A percentile compares a stretch with the other conserved stretches of the same genome.
phyloP scores from a whole-genome alignment of 2,888 invertebrate species.

The Perizoma affinitatum region DNA sequence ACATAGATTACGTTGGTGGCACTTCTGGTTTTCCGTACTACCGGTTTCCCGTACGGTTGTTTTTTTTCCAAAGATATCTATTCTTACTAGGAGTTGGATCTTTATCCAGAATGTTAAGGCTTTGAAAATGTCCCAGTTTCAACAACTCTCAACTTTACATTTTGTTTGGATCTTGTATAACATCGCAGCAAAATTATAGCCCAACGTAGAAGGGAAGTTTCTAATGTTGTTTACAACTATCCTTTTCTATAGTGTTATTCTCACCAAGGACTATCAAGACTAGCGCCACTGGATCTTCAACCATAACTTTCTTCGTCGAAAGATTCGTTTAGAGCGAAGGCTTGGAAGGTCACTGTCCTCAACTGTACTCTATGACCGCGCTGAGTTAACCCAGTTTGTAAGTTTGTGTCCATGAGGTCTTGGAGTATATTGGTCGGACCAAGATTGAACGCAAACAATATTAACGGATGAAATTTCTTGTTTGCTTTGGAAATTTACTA shows the following conservation, averaged over 20 bases:
- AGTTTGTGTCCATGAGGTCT: slow-evolving; percentile 19
- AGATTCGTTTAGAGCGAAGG: slow-evolving; percentile 3
- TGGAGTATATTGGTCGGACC: slow-evolving; percentile 13
- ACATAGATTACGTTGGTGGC: too few species aligned
- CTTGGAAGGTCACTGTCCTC: slow-evolving; percentile 11
- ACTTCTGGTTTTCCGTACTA: too few species aligned
- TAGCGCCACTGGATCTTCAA: slow-evolving; percentile 2
- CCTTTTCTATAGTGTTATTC: slow-evolving; percentile 17
- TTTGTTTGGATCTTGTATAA: neutral
- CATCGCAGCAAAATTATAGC: slow-evolving; percentile 15
- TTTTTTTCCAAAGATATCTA: too few species aligned
- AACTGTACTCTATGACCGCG: slow-evolving; percentile 18
- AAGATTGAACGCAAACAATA: slow-evolving; percentile 19
- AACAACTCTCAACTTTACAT: neutral
- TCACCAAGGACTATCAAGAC: slow-evolving; percentile 10
- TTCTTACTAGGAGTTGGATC: too few species aligned
- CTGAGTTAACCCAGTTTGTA: slow-evolving; percentile 26
- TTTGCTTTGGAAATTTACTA: slow-evolving; percentile 13
- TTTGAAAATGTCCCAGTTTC: neutral
- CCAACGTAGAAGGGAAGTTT: slow-evolving; percentile 19
- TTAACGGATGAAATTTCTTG: slow-evolving; percentile 19
- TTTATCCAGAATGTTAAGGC: too few species aligned
- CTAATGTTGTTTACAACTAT: slow-evolving; percentile 18
- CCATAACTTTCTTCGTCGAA: neutral
- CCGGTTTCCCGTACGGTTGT: too few species aligned